Evolutionary conservation across 2,888 invertebrate species (phyloP), one percentile per base, ranked within the genome.

Genomic region (Linnaemya vulpina): DNA sequence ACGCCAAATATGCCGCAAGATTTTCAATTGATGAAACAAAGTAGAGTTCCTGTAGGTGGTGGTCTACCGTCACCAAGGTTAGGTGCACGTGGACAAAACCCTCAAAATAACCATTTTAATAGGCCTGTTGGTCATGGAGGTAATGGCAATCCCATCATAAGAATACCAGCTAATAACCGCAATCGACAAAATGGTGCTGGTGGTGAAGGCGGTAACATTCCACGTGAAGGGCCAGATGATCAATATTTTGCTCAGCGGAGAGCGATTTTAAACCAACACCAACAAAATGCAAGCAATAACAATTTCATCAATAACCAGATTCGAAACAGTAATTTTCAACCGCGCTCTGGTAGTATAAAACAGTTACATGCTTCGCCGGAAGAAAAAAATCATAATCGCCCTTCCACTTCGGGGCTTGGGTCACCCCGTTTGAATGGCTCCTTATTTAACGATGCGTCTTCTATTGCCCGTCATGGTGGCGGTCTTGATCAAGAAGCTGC

Each of bases 1-100:
- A 91, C 92, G 49, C 91, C 93, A 81, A 91, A 90, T 87, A 89
- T 92, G 88, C 91, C 91, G 13, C 89, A 91, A 65, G 92, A 92
- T 86, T 92, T 92, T 86, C 93, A 92, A 88, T 90, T 92, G 82
- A 91, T 92, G 89, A 92, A 91, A 67, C 92, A 92, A 68, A 91
- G 89, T 49, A 88, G 92, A 17, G 88, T 90, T 10, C 90, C 91
- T 2, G 90, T 86, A 9, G 89, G 89, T 5, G 91, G 89, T n/a
- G 89, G 88, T 4, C 87, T 87, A 51, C 75, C 84, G 13, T 46
- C 89, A 78, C 60, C 87, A 77, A 65, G 89, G 38, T 77, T 87
- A 10, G 86, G 58, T 1, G 86, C 65, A 82, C 38, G 87, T 74
- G 84, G 63, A 13, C 88, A 85, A 35, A 83, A 86, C 46, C 78